Evolutionary conservation across 1,140 invertebrate species (phyloP).

Genomic region (Pectinophora gossypiella): DNA sequence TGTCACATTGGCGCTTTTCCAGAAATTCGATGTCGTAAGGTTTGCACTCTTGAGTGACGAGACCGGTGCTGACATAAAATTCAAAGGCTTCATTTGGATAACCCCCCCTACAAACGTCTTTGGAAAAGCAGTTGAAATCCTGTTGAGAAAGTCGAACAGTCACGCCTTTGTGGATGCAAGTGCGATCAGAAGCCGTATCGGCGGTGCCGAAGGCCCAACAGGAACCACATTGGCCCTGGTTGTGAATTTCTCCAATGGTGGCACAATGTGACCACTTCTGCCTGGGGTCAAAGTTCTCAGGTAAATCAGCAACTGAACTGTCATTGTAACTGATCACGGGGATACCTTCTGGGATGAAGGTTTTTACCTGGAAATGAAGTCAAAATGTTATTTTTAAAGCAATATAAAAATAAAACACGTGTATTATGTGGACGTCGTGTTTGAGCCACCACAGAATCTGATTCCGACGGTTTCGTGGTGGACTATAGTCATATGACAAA

Average conservation of each 20-base stretch:
- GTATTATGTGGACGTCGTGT: no score
- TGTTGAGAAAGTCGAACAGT: no score
- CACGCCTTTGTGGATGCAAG: constrained; percentile 86
- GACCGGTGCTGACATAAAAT: constrained; percentile 52
- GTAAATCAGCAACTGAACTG: constrained; percentile 75
- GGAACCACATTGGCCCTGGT: constrained; percentile 80
- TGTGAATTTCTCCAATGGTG: constrained; percentile 82
- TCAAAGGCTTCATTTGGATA: constrained; percentile 87
- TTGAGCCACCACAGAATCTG: no score
- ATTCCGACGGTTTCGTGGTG: no score
- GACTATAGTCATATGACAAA: no score
- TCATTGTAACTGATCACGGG: no score
- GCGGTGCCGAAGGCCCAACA: constrained; percentile 90
- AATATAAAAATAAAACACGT: no score
- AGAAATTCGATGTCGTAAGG: constrained; percentile 79
- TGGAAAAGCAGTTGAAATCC: constrained; percentile 84
- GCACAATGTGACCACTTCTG: constrained; percentile 87
- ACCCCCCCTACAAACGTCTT: constrained; percentile 87
- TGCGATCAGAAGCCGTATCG: constrained; percentile 91
- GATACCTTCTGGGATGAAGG: no score
- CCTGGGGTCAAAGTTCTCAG: constrained; percentile 85
- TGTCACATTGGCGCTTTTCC: constrained; percentile 83
- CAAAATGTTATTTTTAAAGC: no score
- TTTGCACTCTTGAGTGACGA: constrained; percentile 85
- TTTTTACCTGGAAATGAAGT: no score